Evolutionary conservation across 1,140 invertebrate genomes (phyloP), one percentile per base, ranked within the genome.

Genomic region (Maniola jurtina): DNA sequence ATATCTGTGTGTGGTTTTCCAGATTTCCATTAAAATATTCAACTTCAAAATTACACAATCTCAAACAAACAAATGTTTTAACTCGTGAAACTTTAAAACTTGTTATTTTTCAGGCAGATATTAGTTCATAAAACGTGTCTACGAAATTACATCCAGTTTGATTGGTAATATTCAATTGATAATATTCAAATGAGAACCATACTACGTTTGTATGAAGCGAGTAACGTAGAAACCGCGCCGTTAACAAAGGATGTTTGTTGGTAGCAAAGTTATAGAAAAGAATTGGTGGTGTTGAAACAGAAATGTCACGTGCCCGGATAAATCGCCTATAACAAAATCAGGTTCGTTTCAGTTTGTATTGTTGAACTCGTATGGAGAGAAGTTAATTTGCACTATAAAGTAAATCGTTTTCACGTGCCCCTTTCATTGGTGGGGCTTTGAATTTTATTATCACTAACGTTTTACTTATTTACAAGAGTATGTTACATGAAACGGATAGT

Each of bases 251-350:
- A 42, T 48, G 50, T 64, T 68, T 55, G 33, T 47, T 38, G n/a
- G 15, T 61, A 36, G 35, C n/a, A n/a, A n/a, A 61, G 50, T 50
- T 13, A 52, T n/a, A n/a, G n/a, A 65, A 66, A 71, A 66, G 55
- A 63, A 42, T 52, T 60, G 42, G 25, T 9, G 33, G 45, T 38
- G 42, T 38, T 61, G 54, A 68, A 72, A 62, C 70, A 69, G 57
- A 71, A 77, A 79, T 73, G 63, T 73, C 71, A 73, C 54, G 55
- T 56, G 57, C 35, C 40, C 25, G 55, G 35, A 57, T 36, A 35
- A 56, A 56, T 56, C 54, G 50, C 25, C 11, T 34, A n/a, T 35
- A 55, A 55, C 54, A 60, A 47, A 60, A 66, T 55, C 40, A n/a
- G 55, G 40, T 52, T 66, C 59, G 57, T 45, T 52, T 52, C 14